These are phyloP conservation scores for Drosophila siamana DNA, from an alignment of 2,888 invertebrate species.

Conservation along the genomic window DNA sequence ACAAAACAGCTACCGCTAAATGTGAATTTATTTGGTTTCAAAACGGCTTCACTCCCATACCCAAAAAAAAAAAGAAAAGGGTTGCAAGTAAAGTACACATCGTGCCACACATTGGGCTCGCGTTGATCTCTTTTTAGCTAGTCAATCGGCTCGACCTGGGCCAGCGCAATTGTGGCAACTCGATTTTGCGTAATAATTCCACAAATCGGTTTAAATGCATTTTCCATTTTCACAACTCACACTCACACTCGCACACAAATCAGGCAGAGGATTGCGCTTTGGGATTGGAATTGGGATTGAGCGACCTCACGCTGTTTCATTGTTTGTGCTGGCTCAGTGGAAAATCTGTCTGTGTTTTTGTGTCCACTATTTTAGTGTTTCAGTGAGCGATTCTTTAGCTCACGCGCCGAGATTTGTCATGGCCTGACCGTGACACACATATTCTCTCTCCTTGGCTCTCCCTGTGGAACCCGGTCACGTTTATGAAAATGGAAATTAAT, in stretches of 20 bases:
- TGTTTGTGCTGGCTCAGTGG: conserved; percentile 46
- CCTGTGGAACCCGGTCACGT: conserved; percentile 57
- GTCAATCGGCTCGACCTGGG: not conserved
- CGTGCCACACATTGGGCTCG: not conserved
- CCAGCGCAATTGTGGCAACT: conserved; percentile 43
- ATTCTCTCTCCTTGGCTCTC: conserved; percentile 27
- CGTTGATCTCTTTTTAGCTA: conserved; percentile 4
- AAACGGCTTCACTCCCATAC: conserved; percentile 16
- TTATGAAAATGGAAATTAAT: conserved; percentile 68
- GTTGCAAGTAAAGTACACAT: conserved; percentile 8
- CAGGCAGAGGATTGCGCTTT: not conserved
- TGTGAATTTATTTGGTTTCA: conserved; percentile 63
- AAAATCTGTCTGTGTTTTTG: conserved; percentile 25
- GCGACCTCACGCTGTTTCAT: conserved; percentile 62
- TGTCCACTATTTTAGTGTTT: not conserved
- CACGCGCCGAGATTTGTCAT: conserved; percentile 73
- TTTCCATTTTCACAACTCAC: conserved; percentile 28
- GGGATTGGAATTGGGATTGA: conserved; percentile 5
- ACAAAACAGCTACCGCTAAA: conserved; percentile 51
- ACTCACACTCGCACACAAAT: not conserved
- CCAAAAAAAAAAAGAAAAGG: no score
- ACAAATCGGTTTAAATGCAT: conserved; percentile 64
- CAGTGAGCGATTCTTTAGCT: conserved; percentile 57
- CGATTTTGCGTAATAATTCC: conserved; percentile 76
- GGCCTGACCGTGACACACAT: conserved; percentile 76